Base-by-base conservation (phyloP, 2,113 vertebrate genomes). In the Spheniscus mendiculus region DNA sequence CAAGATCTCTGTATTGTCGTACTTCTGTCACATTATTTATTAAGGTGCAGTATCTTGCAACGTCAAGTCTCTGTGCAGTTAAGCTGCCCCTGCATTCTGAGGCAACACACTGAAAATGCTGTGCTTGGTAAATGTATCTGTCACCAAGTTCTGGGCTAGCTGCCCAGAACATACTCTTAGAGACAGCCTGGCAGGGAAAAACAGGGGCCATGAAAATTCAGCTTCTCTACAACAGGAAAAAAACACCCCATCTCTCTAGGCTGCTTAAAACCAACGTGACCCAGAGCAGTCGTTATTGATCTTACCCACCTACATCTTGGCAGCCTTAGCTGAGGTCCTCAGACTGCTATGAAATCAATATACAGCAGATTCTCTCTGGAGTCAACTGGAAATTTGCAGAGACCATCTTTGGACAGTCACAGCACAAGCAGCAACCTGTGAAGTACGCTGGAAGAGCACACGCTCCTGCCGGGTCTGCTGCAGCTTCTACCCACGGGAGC, bases 201-300 rank as follows among this genome's bases (percentile, higher is more conserved):
- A 40, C 7, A 9, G 22, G 20, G 26, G 20, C 55, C 11, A 20
- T 12, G 59, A 15, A 85, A 89, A 70, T 22, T 6, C 58, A 25
- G 53, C 22, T 63, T 49, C 59, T 44, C 61, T 13, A 8, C 36
- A 56, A 7, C 19, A 72, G 18, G 30, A 25, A 42, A 83, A 45
- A 5, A 23, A 0, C 7, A 29, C 7, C 27, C 19, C 22, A 15
- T 23, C 47, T 45, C 79, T 69, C 38, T 26, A 42, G 18, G 5
- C 45, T 15, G 20, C 56, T 52, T 30, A 30, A 87, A 67, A 29
- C 6, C 36, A 10, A 8, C 1, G 1, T 2, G 52, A 42, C 30
- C n/a, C n/a, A 8, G 3, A 23, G 26, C 11, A 10, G n/a, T 7
- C 2, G 0, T 3, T 7, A 12, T 0, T 2, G 27, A 30, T 17